phyloP scores from a whole-genome alignment of 35 echinoderm and acorn worm genomes.

The Holothuria glaberrima region DNA sequence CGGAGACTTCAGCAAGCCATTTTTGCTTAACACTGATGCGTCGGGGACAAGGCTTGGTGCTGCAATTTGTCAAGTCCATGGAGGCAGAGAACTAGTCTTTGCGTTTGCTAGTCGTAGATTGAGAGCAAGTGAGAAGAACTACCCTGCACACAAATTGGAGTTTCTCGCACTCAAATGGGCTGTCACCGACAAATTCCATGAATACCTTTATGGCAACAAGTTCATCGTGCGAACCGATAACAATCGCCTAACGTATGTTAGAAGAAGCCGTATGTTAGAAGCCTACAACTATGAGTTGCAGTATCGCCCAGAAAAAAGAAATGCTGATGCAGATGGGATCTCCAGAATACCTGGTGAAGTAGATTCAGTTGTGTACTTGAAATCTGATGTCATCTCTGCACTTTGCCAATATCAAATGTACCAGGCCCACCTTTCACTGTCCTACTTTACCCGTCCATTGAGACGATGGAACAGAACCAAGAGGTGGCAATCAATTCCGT shows the following conservation, averaged over 20 bases:
- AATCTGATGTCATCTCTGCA: not conserved
- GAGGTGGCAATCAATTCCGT: not conserved
- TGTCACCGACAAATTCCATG: conserved; percentile 54
- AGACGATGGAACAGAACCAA: not conserved
- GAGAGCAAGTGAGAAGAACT: conserved; percentile 55
- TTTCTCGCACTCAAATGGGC: conserved; percentile 67
- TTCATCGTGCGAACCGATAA: conserved; percentile 58
- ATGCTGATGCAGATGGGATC: conserved; percentile 68
- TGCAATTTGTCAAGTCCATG: conserved; percentile 39
- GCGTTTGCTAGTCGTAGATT: conserved; percentile 60
- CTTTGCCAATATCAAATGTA: not conserved
- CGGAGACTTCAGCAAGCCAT: conserved; percentile 41
- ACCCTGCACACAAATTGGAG: conserved; percentile 73
- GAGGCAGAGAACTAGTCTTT: conserved; percentile 39
- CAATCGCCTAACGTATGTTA: conserved; percentile 56
- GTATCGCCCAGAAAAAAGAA: conserved; percentile 55
- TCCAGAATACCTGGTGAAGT: not conserved
- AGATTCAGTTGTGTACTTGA: not conserved
- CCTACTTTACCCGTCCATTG: not conserved
- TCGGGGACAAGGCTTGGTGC: conserved; percentile 17
- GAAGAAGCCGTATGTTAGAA: too few relatives aligned
- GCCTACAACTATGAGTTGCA: conserved; percentile 43
- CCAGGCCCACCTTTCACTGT: not conserved
- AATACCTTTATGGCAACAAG: conserved; percentile 27
- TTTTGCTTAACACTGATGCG: conserved; percentile 49